Base-by-base conservation (phyloP, 1,140 invertebrate species). In the Drosophila kanapiae region DNA sequence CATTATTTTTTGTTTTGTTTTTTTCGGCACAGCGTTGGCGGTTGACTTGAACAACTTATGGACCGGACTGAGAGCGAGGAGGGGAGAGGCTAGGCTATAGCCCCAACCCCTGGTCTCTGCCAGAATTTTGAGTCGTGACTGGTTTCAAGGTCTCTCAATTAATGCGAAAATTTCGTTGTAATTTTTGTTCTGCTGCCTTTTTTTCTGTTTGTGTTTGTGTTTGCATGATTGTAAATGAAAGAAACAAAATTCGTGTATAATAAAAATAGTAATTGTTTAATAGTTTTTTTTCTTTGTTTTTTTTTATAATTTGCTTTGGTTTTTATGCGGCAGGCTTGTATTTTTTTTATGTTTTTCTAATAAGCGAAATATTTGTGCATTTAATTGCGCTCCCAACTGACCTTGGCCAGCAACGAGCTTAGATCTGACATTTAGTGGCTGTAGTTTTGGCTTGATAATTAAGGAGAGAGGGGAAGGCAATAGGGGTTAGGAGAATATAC, bases 101-200 rank as follows among this genome's bases (percentile, higher is more conserved):
- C 76, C 56, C 47, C 71, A 71, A 77, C 69, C 58, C 69, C 74
- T 71, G 79, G 82, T 76, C 83, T 90, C 62, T 67, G 81, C 74
- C 70, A 85, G 84, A 90, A 81, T 90, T 88, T 82, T 72, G 69
- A 90, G 81, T 88, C 85, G 85, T 88, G 85, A 88, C 85, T 88
- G 69, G 85, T 85, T 88, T 88, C 85, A 88, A 88, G 85, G 85
- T 88, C 81, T 43, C 75, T 90, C 85, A 88, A 88, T 88, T 90
- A 88, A 88, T 88, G 84, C 84, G 84, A 87, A 87, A 87, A 83
- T 87, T 87, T 87, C 84, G 84, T 78, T 84, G 84, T 80, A 80
- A 76, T 84, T 80, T 76, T 76, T 70, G 33, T 75, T 70, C 29
- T 75, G 49, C 49, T 54, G 59, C 35, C 42, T 75, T 49, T 56